Evolutionary conservation across 53 echinoderm and acorn worm genomes (phyloP).

Genomic region (Apostichopus leukothele): DNA sequence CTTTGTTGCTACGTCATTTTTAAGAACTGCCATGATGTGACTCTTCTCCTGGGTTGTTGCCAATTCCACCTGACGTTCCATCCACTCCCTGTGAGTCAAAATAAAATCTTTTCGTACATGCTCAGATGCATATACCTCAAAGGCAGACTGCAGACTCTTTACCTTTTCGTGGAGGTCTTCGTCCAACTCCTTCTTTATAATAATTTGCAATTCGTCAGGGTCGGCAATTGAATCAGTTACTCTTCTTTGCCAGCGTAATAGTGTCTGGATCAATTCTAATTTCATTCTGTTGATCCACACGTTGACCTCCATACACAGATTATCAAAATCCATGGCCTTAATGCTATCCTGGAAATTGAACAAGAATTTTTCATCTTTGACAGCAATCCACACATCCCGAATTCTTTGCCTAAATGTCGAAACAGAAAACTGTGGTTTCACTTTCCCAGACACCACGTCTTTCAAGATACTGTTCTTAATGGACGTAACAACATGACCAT

Average conservation of each 20-base stretch:
- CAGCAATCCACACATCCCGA: conserved; percentile 29
- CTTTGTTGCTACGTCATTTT: background rate
- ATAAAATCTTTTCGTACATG: background rate
- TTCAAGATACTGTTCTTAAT: conserved; percentile 7
- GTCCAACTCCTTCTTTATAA: background rate
- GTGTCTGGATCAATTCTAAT: background rate
- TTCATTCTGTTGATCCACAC: background rate
- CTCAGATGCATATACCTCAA: background rate
- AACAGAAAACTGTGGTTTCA: conserved; percentile 8
- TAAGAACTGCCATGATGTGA: background rate
- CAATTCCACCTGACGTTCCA: background rate
- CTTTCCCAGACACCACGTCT: background rate
- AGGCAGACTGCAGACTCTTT: background rate
- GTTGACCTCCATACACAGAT: conserved; percentile 25
- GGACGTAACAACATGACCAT: background rate
- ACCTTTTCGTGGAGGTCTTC: background rate
- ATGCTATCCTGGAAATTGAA: conserved; percentile 36
- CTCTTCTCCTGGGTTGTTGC: background rate
- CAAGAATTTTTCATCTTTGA: conserved; percentile 28
- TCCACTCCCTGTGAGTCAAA: background rate
- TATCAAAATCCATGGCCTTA: conserved; percentile 7
- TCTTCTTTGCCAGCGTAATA: background rate
- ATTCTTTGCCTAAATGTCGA: conserved; percentile 9
- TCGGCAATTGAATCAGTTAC: background rate
- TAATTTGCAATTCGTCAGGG: background rate